Evolutionary conservation across 2,888 invertebrate genomes (phyloP).

Genomic region (Entomobrya proxima): DNA sequence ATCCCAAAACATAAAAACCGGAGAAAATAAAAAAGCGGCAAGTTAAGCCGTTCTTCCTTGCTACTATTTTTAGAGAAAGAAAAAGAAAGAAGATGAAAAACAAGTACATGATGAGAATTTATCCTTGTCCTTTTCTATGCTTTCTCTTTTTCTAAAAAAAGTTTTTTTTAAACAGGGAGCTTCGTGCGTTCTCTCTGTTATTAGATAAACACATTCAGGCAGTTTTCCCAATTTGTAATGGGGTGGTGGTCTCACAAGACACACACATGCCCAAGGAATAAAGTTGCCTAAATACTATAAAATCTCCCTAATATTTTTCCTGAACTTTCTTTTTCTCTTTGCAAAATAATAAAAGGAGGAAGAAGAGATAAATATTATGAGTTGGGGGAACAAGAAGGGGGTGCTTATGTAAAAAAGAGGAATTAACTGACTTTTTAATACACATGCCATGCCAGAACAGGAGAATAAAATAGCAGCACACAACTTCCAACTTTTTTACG

Average conservation of each 20-base stretch:
- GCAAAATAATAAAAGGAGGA: not conserved
- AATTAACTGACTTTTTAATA: slow-evolving; percentile 20
- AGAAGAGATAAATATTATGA: not conserved
- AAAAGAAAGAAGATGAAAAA: not conserved
- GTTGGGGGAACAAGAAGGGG: not conserved
- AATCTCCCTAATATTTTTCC: not conserved
- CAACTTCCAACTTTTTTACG: not conserved
- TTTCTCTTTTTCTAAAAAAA: not conserved
- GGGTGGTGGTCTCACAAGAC: slow-evolving; percentile 6
- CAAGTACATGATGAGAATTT: not conserved
- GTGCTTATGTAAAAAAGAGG: not conserved
- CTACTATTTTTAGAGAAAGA: not conserved
- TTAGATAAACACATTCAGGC: not conserved
- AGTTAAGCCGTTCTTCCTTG: not conserved
- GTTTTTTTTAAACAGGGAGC: not conserved
- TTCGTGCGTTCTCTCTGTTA: too few relatives aligned
- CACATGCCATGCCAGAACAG: not conserved
- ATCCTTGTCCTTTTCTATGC: not conserved
- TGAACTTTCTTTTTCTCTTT: not conserved
- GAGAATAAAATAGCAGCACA: too few relatives aligned
- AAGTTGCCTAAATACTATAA: not conserved
- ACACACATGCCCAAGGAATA: too few relatives aligned
- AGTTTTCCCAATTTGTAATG: slow-evolving; percentile 9
- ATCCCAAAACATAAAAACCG: slow-evolving; percentile 8
- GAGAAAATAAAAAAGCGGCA: not conserved